phyloP scores from a whole-genome alignment of 2,888 invertebrate genomes.

The Synergus japonicus region DNA sequence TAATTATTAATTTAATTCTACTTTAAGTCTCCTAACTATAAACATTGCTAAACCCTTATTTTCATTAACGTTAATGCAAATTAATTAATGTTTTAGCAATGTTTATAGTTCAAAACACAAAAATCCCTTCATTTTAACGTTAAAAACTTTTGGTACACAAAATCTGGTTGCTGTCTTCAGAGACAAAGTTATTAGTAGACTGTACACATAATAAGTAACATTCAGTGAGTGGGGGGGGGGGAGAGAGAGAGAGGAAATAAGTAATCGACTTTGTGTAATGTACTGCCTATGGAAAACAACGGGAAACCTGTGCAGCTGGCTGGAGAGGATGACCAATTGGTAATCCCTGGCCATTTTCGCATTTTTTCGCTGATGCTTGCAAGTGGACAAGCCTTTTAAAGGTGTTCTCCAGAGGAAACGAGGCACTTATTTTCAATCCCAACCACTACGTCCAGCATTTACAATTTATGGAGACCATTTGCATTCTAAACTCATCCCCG shows the following conservation, averaged over 20 bases:
- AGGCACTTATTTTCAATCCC: slow-evolving; percentile 40
- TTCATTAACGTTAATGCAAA: no score
- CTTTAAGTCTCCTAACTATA: no score
- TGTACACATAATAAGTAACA: neutral
- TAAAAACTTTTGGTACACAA: no score
- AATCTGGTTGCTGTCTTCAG: neutral
- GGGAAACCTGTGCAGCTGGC: slow-evolving; percentile 12
- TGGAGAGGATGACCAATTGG: slow-evolving; percentile 41
- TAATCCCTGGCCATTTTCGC: slow-evolving; percentile 33
- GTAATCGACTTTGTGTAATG: slow-evolving; percentile 23
- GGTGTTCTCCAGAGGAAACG: slow-evolving; percentile 40
- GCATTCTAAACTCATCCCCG: slow-evolving; percentile 52
- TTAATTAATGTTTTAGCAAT: no score
- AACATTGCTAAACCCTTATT: no score
- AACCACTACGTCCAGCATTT: slow-evolving; percentile 47
- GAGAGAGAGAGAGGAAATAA: no score
- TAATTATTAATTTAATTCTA: no score
- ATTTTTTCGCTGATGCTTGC: slow-evolving; percentile 26
- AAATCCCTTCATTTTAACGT: no score
- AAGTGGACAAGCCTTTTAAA: slow-evolving; percentile 41
- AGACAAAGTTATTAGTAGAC: neutral
- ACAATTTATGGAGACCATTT: slow-evolving; percentile 59
- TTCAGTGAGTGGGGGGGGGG: neutral
- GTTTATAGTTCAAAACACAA: no score
- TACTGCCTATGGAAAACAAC: slow-evolving; percentile 12